Base-by-base conservation (phyloP, 2,113 vertebrate genomes). In the Mesoclemmys tuberculata region DNA sequence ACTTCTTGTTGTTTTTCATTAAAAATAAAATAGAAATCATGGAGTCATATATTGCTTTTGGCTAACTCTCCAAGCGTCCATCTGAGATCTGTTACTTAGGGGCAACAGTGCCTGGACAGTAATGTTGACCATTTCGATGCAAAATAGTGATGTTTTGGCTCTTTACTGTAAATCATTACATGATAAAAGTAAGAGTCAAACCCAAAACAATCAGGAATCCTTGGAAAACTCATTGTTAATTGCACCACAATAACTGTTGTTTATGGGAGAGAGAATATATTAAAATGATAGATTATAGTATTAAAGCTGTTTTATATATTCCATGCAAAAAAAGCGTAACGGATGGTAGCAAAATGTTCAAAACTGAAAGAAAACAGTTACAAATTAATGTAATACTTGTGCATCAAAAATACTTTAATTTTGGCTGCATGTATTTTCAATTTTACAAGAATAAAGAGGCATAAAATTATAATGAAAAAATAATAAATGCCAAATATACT, bases 1-100 rank as follows among this genome's bases (percentile, higher is more conserved):
- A 95, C 89, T 96, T 92, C 94, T 97, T 97, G 94, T 95, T 98
- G 93, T 97, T 97, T 97, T 97, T 88, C 95, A 92, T 96, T 95
- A 92, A 92, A 96, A 97, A 89, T 82, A 86, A 94, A 96, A 90
- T 94, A 96, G 91, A 97, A 97, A 95, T 61, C 85, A 94, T 98
- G 92, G 92, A 93, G 93, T 96, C 79, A 94, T 85, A 88, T 97
- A 80, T 97, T 97, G 97, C 92, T 98, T 93, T 98, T 98, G 94
- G 93, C 97, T 93, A 93, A 80, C 89, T 96, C 83, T 46, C 87
- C 82, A 82, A 77, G 41, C 82, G 91, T 96, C 88, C 96, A 96
- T 97, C 94, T 97, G 97, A 97, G 92, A 92, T 96, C 71, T 98
- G 94, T 98, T 92, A 97, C 92, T 92, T 38, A 86, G 96, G 92